These are phyloP conservation scores for Periphyllus acericola DNA, from an alignment of 2,888 invertebrate genomes.

Conservation along the genomic window DNA sequence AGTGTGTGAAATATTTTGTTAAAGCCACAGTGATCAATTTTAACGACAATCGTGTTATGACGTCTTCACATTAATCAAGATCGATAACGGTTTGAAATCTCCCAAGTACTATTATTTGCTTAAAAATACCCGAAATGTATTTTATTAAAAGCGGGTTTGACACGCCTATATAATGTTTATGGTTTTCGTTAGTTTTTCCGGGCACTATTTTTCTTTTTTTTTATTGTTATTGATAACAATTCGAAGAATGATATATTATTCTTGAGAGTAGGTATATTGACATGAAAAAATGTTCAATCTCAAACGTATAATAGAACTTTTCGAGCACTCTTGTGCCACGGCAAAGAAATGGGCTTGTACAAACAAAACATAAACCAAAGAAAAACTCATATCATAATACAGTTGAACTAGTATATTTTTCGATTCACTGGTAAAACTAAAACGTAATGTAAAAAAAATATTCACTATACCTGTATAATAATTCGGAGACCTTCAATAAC, in stretches of 20 bases:
- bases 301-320: neutral
- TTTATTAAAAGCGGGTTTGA: neutral
- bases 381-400: neutral
- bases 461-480: too few species aligned
- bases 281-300: neutral
- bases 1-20: neutral
- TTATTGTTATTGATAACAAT: neutral
- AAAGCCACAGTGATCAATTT: neutral
- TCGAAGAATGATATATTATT: neutral
- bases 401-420: neutral
- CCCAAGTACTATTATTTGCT: neutral
- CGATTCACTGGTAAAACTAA: neutral
- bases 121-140: neutral
- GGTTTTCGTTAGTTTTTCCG: neutral
- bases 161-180: neutral
- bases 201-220: neutral
- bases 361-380: neutral
- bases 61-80: neutral
- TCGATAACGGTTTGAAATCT: neutral
- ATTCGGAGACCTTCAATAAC: too few species aligned
- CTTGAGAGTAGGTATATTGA: neutral
- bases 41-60: neutral
- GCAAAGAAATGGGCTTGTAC: too few species aligned
- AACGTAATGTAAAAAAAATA: neutral
- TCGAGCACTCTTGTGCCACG: neutral